Conservation (phyloP, 2,888 invertebrate genomes). For the Stenoptilia bipunctidactyla region DNA sequence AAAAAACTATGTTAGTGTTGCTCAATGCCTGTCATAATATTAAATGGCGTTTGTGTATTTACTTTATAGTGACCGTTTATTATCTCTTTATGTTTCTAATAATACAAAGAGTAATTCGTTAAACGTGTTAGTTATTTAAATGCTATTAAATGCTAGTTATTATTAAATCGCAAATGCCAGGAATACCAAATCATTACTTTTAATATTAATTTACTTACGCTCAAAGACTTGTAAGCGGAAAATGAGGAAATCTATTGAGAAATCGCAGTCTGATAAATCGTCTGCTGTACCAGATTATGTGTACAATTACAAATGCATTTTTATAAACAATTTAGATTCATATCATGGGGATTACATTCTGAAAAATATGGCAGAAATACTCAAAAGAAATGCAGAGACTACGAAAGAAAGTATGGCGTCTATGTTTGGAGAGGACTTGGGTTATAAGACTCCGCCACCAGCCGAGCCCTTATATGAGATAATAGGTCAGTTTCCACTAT, state of each 20-base stretch:
- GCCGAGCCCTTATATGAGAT: slow-evolving; percentile 43
- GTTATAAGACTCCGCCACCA: slow-evolving; percentile 23
- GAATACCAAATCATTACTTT: too few species aligned
- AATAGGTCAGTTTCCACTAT: slow-evolving; percentile 28
- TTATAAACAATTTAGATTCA: slow-evolving; percentile 73
- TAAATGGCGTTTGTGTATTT: too few species aligned
- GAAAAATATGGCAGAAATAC: slow-evolving; percentile 39
- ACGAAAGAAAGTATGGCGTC: slow-evolving; percentile 8
- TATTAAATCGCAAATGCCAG: too few species aligned
- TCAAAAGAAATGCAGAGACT: slow-evolving; percentile 29
- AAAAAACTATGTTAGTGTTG: too few species aligned
- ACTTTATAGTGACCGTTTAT: too few species aligned
- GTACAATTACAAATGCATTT: slow-evolving; percentile 65
- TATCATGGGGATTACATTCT: slow-evolving; percentile 66
- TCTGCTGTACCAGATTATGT: slow-evolving; percentile 26
- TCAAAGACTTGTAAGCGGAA: slow-evolving; percentile 27
- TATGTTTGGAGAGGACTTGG: slow-evolving; percentile 30
- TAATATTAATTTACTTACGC: too few species aligned
- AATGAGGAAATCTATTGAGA: slow-evolving; percentile 25
- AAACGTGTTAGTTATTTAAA: too few species aligned
- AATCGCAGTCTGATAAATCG: slow-evolving; percentile 15
- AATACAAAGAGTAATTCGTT: too few species aligned
- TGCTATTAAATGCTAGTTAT: too few species aligned
- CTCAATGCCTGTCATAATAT: too few species aligned
- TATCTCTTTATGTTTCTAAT: too few species aligned